phyloP scores from a whole-genome alignment of 2,113 vertebrate genomes.

The Crotalus horridus region DNA sequence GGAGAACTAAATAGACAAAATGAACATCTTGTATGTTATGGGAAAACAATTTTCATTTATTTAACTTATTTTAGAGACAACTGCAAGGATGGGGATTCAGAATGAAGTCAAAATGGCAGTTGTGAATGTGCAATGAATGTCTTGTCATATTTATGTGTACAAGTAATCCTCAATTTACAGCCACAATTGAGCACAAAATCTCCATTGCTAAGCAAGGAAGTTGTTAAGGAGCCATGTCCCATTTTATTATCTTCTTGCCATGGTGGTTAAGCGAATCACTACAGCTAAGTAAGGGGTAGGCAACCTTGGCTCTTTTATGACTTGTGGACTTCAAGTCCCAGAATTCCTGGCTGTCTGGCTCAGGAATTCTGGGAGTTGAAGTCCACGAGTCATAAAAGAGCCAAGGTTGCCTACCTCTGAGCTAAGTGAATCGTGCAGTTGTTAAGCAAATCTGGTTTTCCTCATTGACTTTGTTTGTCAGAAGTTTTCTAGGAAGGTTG shows the following conservation, averaged over 20 bases:
- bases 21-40: background rate
- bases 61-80: background rate
- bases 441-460: background rate
- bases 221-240: background rate
- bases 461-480: background rate
- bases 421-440: background rate
- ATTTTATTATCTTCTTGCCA: background rate
- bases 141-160: background rate
- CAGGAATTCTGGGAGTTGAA: no score
- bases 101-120: background rate
- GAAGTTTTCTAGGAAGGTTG: background rate
- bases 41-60: background rate
- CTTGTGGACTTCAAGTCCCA: no score
- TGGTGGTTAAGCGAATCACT: background rate
- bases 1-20: background rate
- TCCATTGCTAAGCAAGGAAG: background rate
- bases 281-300: background rate
- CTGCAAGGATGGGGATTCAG: background rate
- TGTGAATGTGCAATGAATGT: background rate
- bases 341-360: no score
- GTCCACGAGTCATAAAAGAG: no score
- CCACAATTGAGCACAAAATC: background rate
- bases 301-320: no score
- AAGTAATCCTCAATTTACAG: background rate
- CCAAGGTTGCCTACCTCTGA: no score